phyloP scores from a whole-genome alignment of 2,888 invertebrate genomes.

The Gymnosoma rotundatum region DNA sequence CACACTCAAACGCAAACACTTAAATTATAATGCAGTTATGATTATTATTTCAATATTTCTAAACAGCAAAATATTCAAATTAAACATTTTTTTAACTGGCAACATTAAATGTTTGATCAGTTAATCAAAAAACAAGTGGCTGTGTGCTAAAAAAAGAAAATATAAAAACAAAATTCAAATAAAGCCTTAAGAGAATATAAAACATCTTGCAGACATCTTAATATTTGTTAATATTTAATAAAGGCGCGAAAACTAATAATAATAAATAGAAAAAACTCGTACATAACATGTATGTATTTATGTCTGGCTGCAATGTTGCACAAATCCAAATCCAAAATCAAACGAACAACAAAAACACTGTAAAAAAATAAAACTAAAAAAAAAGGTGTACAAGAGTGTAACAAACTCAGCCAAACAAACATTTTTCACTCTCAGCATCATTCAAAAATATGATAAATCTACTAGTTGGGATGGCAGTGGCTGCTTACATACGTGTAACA shows the following conservation, averaged over 20 bases:
- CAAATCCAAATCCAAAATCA: slow-evolving; percentile 3
- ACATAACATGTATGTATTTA: slow-evolving; percentile 46
- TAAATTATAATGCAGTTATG: slow-evolving; percentile 49
- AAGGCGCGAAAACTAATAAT: slow-evolving; percentile 65
- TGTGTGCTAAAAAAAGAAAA: slow-evolving; percentile 7
- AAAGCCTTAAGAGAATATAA: slow-evolving; percentile 30
- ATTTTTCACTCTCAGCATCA: slow-evolving; percentile 25
- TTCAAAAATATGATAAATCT: slow-evolving; percentile 44
- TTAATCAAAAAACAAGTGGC: slow-evolving; percentile 53
- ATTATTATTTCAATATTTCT: slow-evolving; percentile 49
- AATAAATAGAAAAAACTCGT: slow-evolving; percentile 45
- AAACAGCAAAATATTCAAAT: slow-evolving; percentile 58
- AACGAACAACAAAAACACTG: slow-evolving; percentile 3
- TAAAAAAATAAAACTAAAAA: neutral
- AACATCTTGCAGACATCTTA: slow-evolving; percentile 48
- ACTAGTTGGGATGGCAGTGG: slow-evolving; percentile 40
- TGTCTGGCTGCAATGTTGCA: slow-evolving; percentile 55
- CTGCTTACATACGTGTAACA: slow-evolving; percentile 18
- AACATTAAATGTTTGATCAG: slow-evolving; percentile 58
- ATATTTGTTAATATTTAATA: slow-evolving; percentile 67
- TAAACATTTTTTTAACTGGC: slow-evolving; percentile 45
- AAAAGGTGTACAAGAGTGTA: slow-evolving; percentile 53
- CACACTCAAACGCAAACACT: slow-evolving; percentile 18
- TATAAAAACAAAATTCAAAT: slow-evolving; percentile 22
- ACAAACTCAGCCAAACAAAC: slow-evolving; percentile 53